Percentiles rank a stretch among this genome's conserved stretches.
Conservation (phyloP, 2,113 vertebrate species). For the Varanus komodoensis region DNA sequence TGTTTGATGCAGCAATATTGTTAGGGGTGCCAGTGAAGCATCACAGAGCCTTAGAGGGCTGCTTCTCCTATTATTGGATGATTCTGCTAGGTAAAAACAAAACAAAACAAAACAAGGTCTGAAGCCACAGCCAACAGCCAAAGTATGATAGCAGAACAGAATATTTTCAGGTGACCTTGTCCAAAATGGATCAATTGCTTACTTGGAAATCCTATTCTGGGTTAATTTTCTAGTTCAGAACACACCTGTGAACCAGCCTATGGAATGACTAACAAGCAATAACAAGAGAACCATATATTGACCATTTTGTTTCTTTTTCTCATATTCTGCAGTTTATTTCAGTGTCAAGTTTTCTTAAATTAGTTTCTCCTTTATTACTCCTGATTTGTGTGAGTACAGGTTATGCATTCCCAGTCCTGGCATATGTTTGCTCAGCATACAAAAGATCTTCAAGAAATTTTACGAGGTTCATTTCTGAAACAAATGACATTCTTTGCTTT, state of each 20-base stretch:
- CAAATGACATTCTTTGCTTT: constrained; percentile 30
- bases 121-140: not conserved
- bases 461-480: constrained; percentile 26
- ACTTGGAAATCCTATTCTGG: not conserved
- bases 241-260: not conserved
- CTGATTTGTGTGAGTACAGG: not conserved
- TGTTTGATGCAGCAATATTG: not conserved
- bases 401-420: constrained; percentile 2
- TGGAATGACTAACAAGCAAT: not conserved
- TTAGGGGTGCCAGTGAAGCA: not conserved
- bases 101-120: not conserved
- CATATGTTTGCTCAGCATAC: constrained; percentile 9
- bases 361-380: not conserved
- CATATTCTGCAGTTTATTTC: not conserved
- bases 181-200: not conserved
- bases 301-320: not conserved
- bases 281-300: not conserved
- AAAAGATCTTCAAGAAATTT: constrained; percentile 26
- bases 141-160: not conserved
- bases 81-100: too few relatives aligned
- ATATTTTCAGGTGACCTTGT: not conserved
- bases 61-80: too few relatives aligned
- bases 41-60: not conserved
- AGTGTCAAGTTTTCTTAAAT: not conserved
- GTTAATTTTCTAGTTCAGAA: not conserved